These are phyloP conservation scores for Conus canariensis DNA, from an alignment of 2,888 invertebrate species.

Conservation along the genomic window DNA sequence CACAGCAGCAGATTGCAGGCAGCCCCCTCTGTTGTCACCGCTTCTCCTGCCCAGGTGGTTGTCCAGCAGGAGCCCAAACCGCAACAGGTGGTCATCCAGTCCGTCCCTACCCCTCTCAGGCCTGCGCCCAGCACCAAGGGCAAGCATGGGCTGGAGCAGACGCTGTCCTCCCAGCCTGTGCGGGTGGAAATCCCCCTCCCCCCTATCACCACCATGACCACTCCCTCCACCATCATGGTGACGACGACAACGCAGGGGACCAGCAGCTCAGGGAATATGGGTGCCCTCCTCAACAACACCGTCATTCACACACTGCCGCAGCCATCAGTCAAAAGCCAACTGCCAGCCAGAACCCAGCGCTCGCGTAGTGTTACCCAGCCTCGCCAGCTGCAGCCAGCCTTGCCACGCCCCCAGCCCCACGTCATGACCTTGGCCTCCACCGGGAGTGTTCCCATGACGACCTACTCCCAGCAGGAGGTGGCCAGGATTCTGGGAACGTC, in stretches of 20 bases:
- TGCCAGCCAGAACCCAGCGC: neutral
- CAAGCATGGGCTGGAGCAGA: neutral
- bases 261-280: neutral
- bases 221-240: neutral
- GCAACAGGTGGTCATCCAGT: constrained; percentile 5
- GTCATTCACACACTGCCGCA: neutral
- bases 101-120: neutral
- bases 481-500: constrained; percentile 31
- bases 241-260: neutral
- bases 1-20: constrained; percentile 4
- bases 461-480: constrained; percentile 30
- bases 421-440: constrained; percentile 6
- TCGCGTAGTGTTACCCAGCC: neutral
- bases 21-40: neutral
- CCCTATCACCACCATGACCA: neutral
- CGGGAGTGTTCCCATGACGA: constrained; percentile 1
- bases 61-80: neutral
- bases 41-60: constrained; percentile 16
- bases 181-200: neutral
- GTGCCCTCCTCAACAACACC: neutral
- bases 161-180: neutral
- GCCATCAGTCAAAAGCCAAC: neutral
- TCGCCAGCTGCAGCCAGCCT: constrained; percentile 4
- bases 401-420: constrained; percentile 1
- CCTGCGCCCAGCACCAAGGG: neutral